Evolutionary conservation across 30 jellyfish, hydroid and myxozoan species (phyloP), one percentile per base, ranked within the genome.

Genomic region (Hydractinia echinata): DNA sequence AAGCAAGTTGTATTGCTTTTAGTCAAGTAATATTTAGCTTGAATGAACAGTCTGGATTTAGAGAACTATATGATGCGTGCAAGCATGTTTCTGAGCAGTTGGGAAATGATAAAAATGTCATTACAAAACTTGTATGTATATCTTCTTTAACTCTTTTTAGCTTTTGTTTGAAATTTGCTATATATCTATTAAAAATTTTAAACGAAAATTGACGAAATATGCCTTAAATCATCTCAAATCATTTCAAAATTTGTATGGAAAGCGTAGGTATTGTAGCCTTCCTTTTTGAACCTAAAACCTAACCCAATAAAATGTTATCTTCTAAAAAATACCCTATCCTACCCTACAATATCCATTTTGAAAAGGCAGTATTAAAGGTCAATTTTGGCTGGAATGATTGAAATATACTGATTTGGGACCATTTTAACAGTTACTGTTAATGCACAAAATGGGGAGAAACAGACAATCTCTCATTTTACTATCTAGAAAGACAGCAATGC

Each of bases 1-100:
- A 87, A 53, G 79, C 95, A 8, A 83, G 88, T 58, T 87, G 95
- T 54, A 87, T 81, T 39, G 88, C 88, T 10, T 82, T 81, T 19
- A 83, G 87, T 79, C 91, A 86, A 60, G 76, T 87, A 8, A 81
- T 87, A 18, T 87, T 87, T 68, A 76, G 76, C 18, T 61, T 87
- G 15, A 72, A 82, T 55, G 49, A 18, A 6, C 5, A 72, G 6
- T 72, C 91, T 19, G 95, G 95, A 72, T 87, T 73, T 48, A 84
- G 11, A 53, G 91, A 87, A 16, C 50, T 87, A 21, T 49, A 71
- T 30, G 64, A 87, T 4, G 82, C 91, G 8, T 87, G 90, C 54
- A 69, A 81, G 54, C 51, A 15, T 5, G 77, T 81, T 61, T 13
- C 80, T 52, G 81, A 54, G 5, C 61, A 51, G 58, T 52, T 77